Evolutionary conservation across 2,888 invertebrate genomes (phyloP).

Genomic region (Geophilus truncorum): DNA sequence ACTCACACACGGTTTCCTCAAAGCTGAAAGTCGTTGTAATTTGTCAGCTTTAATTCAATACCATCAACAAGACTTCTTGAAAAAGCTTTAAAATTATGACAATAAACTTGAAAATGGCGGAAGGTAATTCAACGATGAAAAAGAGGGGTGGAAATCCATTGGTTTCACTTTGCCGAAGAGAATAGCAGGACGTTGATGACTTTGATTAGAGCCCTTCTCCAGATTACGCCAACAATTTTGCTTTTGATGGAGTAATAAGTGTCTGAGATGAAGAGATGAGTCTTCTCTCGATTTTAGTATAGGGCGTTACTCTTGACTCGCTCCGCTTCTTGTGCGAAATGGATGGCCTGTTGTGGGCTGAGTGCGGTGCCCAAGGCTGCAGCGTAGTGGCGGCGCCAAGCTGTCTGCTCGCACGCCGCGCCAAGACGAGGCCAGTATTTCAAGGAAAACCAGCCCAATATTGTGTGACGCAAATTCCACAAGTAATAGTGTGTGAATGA

Average conservation of each 20-base stretch:
- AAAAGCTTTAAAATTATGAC: neutral
- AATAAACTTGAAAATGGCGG: neutral
- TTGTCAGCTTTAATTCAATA: no score
- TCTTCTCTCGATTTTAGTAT: slow-evolving; percentile 22
- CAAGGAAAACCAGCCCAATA: neutral
- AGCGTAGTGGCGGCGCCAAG: slow-evolving; percentile 7
- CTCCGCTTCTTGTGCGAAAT: slow-evolving; percentile 8
- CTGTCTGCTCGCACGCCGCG: neutral
- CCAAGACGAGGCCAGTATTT: slow-evolving; percentile 9
- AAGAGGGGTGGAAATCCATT: neutral
- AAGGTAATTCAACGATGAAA: neutral
- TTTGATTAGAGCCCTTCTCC: neutral
- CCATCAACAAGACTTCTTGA: no score
- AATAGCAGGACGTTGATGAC: neutral
- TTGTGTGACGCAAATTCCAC: slow-evolving; percentile 7
- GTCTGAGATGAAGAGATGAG: slow-evolving; percentile 25
- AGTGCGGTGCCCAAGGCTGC: slow-evolving; percentile 12
- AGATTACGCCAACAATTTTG: slow-evolving; percentile 27
- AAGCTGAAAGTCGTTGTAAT: no score
- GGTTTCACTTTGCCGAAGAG: slow-evolving; percentile 10
- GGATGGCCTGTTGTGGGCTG: slow-evolving; percentile 25
- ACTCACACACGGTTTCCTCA: no score
- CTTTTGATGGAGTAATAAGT: slow-evolving; percentile 25
- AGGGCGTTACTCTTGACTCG: slow-evolving; percentile 24
- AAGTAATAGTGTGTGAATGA: slow-evolving; percentile 4